phyloP scores from a whole-genome alignment of 2,797 vertebrate genomes.

The Acipenser ruthenus region DNA sequence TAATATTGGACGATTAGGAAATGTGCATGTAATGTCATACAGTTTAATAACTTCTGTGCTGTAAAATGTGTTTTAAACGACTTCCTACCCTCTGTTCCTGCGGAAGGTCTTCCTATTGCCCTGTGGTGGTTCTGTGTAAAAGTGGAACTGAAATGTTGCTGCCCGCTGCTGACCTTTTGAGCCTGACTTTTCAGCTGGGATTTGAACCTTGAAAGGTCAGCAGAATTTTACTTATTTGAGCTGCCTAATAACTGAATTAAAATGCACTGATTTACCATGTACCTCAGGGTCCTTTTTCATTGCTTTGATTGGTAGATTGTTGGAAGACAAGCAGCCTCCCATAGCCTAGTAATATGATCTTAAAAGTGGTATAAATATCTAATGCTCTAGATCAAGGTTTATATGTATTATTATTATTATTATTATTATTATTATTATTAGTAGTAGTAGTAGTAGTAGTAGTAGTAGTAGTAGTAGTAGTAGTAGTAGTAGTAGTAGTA shows the following conservation, averaged over 20 bases:
- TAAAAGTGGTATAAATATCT: no score
- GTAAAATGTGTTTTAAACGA: neutral
- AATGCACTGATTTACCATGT: neutral
- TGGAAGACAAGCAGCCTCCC: no score
- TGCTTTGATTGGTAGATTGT: no score
- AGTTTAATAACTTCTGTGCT: slow-evolving; percentile 2
- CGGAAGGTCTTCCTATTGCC: neutral
- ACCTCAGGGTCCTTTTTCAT: neutral
- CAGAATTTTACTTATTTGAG: neutral
- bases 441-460: no score
- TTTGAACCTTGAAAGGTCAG: neutral
- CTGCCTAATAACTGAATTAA: neutral
- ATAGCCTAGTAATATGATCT: no score
- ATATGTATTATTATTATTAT: no score
- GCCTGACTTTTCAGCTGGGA: neutral
- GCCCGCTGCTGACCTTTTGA: neutral
- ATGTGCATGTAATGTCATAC: slow-evolving; percentile 1
- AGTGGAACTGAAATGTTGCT: neutral
- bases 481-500: no score
- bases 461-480: no score
- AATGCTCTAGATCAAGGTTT: no score
- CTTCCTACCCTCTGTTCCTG: neutral
- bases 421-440: no score
- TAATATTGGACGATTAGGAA: slow-evolving; percentile 3
- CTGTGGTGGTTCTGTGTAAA: neutral